Base-by-base conservation (phyloP, 2,888 invertebrate genomes). In the Melolontha melolontha region DNA sequence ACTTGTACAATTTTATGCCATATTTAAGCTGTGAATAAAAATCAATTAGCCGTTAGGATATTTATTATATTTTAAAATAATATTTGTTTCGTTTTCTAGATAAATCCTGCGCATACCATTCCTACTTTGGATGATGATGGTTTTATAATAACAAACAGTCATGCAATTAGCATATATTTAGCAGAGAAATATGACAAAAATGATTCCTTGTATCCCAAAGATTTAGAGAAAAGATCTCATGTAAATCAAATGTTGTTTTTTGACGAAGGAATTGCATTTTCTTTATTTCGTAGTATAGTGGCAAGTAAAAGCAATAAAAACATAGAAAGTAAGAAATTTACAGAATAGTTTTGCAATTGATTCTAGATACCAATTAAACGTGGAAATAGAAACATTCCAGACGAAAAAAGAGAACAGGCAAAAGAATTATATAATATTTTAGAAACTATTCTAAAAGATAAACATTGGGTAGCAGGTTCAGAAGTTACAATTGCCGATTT, bases 61-160 rank as follows among this genome's bases (percentile, higher is more conserved):
- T 22, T 22, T 22, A 22, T 1, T 22, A 22, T 22, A 22, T 22
- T 22, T n/a, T 2, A 22, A 22, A 22, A 22, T 22, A 22, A 22
- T 22, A 22, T 22, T n/a, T 14, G 5, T 44, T 27, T 22, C 51
- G 10, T 11, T 44, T 79, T 84, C 2, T 75, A 88, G 88, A 74
- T 87, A 1, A 88, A 88, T 78, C 87, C 88, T 0, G 84, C 85
- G 73, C 87, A 86, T 75, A 85, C 86, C 29, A 79, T 89, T 47
- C 89, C 90, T 6, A 86, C 87, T 11, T 79, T 90, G 41, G 85
- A 87, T 74, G 86, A 86, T 67, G 84, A 85, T 44, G 88, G 86
- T 50, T 86, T 85, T 76, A 68, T 84, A 85, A 62, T 80, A 17
- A 84, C 69, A 79, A 82, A 76, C 69, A 87, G 87, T 70, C 86